Evolutionary conservation across 2,797 vertebrate genomes (phyloP).

Genomic region (Todus mexicanus): DNA sequence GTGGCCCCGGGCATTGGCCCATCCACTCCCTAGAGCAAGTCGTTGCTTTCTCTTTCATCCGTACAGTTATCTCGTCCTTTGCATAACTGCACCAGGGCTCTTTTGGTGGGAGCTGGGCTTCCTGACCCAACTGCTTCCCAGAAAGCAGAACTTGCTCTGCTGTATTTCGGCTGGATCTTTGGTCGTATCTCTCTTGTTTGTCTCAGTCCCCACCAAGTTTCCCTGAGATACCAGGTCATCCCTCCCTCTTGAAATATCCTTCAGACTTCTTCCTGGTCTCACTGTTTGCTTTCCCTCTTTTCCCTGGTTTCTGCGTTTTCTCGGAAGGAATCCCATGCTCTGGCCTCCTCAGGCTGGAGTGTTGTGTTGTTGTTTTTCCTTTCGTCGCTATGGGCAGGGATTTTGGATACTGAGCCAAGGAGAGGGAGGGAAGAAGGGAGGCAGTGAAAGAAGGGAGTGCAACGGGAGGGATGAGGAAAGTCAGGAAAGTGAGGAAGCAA

Average conservation of each 20-base stretch:
- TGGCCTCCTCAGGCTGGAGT: slow-evolving; percentile 58
- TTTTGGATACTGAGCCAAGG: slow-evolving; percentile 55
- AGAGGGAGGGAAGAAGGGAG: slow-evolving; percentile 55
- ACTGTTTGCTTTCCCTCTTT: slow-evolving; percentile 42
- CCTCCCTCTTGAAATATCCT: slow-evolving; percentile 7
- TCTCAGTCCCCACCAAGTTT: slow-evolving; percentile 32
- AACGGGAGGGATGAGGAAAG: neutral
- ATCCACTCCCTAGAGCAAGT: neutral
- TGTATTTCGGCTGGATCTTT: neutral
- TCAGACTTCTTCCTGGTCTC: slow-evolving; percentile 14
- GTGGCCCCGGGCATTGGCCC: neutral
- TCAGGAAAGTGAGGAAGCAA: neutral
- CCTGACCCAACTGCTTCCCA: neutral
- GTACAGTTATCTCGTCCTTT: neutral
- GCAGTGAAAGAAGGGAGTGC: slow-evolving; percentile 29
- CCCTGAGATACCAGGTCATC: slow-evolving; percentile 52
- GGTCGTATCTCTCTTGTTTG: neutral
- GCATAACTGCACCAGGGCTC: neutral
- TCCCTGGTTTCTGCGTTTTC: slow-evolving; percentile 62
- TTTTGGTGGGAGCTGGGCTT: neutral
- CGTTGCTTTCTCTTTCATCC: neutral
- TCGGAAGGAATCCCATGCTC: slow-evolving; percentile 59
- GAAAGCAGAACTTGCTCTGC: neutral
- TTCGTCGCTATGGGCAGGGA: slow-evolving; percentile 75
- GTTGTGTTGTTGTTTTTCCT: slow-evolving; percentile 76